Conservation (phyloP, 2,797 vertebrate genomes). For the Okamejei kenojei region DNA sequence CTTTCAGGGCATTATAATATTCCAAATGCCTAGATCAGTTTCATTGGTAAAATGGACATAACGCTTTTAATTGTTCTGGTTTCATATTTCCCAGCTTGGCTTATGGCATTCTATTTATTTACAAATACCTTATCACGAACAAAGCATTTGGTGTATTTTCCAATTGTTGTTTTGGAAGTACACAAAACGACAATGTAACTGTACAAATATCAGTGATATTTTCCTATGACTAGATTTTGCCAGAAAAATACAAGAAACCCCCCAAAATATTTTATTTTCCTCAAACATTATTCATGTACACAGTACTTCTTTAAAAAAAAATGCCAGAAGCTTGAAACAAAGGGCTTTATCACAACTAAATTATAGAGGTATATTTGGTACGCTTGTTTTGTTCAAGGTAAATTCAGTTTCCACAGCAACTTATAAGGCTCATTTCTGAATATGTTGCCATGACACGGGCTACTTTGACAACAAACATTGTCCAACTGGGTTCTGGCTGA, state of each 20-base stretch:
- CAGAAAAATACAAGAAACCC: not conserved
- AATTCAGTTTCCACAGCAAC: not conserved
- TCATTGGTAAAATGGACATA: not conserved
- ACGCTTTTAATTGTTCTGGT: not conserved
- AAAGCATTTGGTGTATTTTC: not conserved
- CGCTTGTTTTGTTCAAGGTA: not conserved
- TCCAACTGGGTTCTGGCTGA: not conserved
- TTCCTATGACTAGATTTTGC: not conserved
- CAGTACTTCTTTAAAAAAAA: not conserved
- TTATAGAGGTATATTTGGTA: not conserved
- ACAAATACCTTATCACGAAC: not conserved
- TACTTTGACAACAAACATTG: slow-evolving; percentile 29
- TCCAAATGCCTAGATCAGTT: no score
- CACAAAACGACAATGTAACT: not conserved
- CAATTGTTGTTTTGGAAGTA: not conserved
- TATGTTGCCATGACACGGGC: slow-evolving; percentile 1
- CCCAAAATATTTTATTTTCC: not conserved
- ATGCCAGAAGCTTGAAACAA: not conserved
- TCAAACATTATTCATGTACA: not conserved
- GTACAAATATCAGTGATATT: not conserved
- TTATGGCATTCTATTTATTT: not conserved
- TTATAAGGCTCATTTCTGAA: not conserved
- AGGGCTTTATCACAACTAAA: not conserved
- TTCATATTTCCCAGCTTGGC: not conserved
- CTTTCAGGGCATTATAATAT: not conserved